Conservation (phyloP, 1,140 invertebrate species). For the Heliconius congener region DNA sequence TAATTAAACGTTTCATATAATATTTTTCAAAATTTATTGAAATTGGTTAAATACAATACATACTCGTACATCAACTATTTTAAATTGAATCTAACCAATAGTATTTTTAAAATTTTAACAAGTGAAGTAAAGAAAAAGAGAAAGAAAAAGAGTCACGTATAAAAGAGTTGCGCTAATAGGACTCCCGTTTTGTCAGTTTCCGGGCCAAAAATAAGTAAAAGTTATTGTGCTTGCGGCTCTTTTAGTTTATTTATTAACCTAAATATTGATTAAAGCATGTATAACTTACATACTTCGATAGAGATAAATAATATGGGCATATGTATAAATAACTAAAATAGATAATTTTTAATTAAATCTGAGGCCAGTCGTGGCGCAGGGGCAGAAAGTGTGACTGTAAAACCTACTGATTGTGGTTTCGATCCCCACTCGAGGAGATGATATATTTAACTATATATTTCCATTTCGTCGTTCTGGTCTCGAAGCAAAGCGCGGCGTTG, state of each 20-base stretch:
- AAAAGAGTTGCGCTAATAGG: conserved; percentile 37
- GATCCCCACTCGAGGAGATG: too few relatives aligned
- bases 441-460: too few relatives aligned
- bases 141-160: conserved; percentile 23
- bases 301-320: not conserved
- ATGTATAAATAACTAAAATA: too few relatives aligned
- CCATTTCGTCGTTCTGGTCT: too few relatives aligned
- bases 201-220: conserved; percentile 31
- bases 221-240: conserved; percentile 22
- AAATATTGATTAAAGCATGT: not conserved
- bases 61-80: too few relatives aligned
- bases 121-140: conserved; percentile 32
- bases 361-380: too few relatives aligned
- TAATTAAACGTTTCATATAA: not conserved
- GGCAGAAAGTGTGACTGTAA: too few relatives aligned
- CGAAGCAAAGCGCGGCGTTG: too few relatives aligned
- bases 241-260: conserved; percentile 5
- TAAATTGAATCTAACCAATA: conserved; percentile 16
- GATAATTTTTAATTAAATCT: too few relatives aligned
- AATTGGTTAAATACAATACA: not conserved
- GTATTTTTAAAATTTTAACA: conserved; percentile 36
- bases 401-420: too few relatives aligned
- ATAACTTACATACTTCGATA: not conserved
- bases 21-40: not conserved
- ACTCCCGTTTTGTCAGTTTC: conserved; percentile 26